Base-by-base conservation (phyloP, 2,888 invertebrate species). In the Ochlodes sylvanus region DNA sequence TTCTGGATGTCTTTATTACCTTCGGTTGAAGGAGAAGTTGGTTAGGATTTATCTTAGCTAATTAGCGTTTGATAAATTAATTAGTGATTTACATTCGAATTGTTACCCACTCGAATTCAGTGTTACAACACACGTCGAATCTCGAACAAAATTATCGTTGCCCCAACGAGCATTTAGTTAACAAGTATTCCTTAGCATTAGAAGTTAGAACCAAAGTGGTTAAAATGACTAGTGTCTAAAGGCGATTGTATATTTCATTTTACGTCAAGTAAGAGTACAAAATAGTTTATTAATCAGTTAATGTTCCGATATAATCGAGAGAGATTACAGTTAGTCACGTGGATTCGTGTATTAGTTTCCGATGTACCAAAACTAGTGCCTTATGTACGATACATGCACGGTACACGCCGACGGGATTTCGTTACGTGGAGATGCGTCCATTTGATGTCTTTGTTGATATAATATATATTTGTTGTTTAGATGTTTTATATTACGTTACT, bases 301-400 rank as follows among this genome's bases (percentile, higher is more conserved):
- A 55, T 32, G 15, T 56, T 38, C 12, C 56, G 64, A 57, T 27
- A 14, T 56, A 57, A 64, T 64, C 55, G 19, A 57, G n/a, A 34
- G 42, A 55, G 19, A 34, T 17, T 63, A 47, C 21, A 21, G 7
- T 52, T 34, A 42, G 12, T 60, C 44, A 41, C 27, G 21, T 4
- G 27, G 54, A 21, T 41, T 50, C 41, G 19, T 52, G 21, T 54
- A 52, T 60, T 71, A 52, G 69, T 66, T 66, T 67, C 57, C 55
- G 71, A 76, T 74, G 75, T 75, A 79, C 78, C 75, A 76, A 73
- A 74, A 77, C 74, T 79, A 86, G 87, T 87, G 87, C 87, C 86
- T 87, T 87, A 85, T 72, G 70, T 76, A 76, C 72, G 72, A 75
- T 78, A 75, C 76, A 73, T 74, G 77, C 69, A 73, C 66, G 67